These are phyloP conservation scores for Reticulitermes lucifugus DNA, from an alignment of 2,888 invertebrate genomes.

Conservation along the genomic window DNA sequence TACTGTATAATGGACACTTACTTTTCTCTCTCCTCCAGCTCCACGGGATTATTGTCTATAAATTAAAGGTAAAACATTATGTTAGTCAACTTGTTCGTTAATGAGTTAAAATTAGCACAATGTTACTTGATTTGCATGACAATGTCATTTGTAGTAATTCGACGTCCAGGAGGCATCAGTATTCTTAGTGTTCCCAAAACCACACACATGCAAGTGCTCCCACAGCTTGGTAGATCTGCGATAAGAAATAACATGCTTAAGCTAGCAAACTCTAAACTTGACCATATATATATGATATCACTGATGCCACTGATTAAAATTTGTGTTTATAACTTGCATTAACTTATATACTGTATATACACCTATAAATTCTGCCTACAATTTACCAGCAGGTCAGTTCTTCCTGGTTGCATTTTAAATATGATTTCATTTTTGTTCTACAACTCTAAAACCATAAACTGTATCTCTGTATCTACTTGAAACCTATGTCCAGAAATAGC, in stretches of 20 bases:
- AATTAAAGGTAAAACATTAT: conserved; percentile 64
- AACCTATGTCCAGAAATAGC: no score
- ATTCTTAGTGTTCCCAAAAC: conserved; percentile 26
- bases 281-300: conserved; percentile 27
- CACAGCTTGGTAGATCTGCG: conserved; percentile 40
- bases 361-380: no score
- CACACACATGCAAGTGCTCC: conserved; percentile 43
- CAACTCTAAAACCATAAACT: no score
- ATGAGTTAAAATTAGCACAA: conserved; percentile 30
- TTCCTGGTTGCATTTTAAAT: no score
- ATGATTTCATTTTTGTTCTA: no score
- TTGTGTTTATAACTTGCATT: neutral
- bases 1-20: conserved; percentile 68
- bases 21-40: conserved; percentile 88
- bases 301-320: conserved; percentile 22
- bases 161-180: conserved; percentile 39
- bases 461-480: no score
- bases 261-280: neutral
- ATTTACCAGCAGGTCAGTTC: no score
- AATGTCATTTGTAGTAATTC: conserved; percentile 42
- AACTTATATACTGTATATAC: no score
- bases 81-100: conserved; percentile 60
- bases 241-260: conserved; percentile 41
- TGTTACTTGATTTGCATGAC: conserved; percentile 44
- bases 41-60: conserved; percentile 83